Conservation (phyloP, 1,140 invertebrate species). For the Magallana ariakensis region DNA sequence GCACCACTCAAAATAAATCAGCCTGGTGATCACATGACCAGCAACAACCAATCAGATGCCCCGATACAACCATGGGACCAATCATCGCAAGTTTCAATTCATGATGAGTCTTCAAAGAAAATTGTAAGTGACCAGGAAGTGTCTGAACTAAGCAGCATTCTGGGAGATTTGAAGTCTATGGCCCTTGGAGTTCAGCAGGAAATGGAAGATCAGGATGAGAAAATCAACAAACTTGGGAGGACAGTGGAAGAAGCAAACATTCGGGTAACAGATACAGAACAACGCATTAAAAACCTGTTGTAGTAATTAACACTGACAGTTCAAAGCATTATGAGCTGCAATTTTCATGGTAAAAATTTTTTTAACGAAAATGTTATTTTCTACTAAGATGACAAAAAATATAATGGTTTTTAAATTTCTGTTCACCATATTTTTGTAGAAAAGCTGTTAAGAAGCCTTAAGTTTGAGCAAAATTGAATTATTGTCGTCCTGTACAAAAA, state of each 20-base stretch:
- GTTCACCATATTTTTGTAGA: too few species aligned
- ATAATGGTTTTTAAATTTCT: too few species aligned
- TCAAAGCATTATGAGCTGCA: too few species aligned
- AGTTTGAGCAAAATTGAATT: too few species aligned
- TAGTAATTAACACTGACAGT: background rate
- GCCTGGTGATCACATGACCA: background rate
- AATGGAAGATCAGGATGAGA: constrained; percentile 59
- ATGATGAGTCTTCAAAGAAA: constrained; percentile 15
- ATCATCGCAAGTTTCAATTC: constrained; percentile 4
- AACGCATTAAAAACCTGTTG: constrained; percentile 51
- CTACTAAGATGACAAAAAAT: too few species aligned
- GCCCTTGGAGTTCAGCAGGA: constrained; percentile 58
- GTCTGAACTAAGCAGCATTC: constrained; percentile 50
- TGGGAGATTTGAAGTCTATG: constrained; percentile 59
- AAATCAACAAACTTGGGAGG: constrained; percentile 50
- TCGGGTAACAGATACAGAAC: constrained; percentile 42
- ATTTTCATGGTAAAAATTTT: too few species aligned
- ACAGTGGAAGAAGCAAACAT: constrained; percentile 59
- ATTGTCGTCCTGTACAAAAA: too few species aligned
- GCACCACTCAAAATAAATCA: background rate
- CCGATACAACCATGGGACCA: background rate
- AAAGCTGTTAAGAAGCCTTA: too few species aligned
- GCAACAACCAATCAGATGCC: background rate
- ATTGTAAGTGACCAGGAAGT: constrained; percentile 61
- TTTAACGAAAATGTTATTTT: too few species aligned